phyloP scores from a whole-genome alignment of 2,113 vertebrate species.

The Melanerpes formicivorus region DNA sequence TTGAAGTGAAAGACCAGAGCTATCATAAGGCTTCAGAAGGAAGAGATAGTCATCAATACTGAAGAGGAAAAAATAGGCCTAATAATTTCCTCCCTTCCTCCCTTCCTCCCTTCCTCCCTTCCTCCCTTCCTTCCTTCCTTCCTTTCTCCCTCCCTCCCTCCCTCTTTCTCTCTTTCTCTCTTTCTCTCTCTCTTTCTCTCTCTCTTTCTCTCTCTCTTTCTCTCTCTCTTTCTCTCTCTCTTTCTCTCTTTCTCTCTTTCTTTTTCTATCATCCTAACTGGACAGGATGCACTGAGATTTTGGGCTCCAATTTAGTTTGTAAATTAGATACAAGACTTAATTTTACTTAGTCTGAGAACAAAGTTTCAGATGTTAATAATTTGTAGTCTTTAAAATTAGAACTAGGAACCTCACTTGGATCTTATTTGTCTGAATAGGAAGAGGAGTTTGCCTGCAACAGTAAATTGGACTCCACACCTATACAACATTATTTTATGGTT shows the following conservation, averaged over 20 bases:
- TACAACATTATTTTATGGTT: constrained; percentile 62
- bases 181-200: too few species aligned
- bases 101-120: too few species aligned
- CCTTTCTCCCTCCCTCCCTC: too few species aligned
- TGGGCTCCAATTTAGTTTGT: background rate
- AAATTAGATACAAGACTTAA: constrained; percentile 4
- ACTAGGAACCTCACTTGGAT: background rate
- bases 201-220: too few species aligned
- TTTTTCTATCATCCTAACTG: background rate
- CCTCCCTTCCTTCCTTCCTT: too few species aligned
- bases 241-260: background rate
- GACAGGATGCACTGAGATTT: background rate
- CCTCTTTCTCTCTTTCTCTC: too few species aligned
- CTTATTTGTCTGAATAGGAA: constrained; percentile 24
- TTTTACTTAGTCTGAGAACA: constrained; percentile 2
- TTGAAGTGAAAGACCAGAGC: background rate
- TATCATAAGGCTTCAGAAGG: background rate
- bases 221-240: too few species aligned
- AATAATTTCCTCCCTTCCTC: background rate
- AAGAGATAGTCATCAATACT: background rate
- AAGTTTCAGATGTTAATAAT: constrained; percentile 18
- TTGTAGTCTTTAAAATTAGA: constrained; percentile 26
- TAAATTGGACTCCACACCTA: constrained; percentile 59
- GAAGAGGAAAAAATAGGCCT: background rate
- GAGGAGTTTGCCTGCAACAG: constrained; percentile 19